Percentiles rank a stretch among this genome's conserved stretches.
Evolutionary conservation across 2,113 vertebrate species (phyloP).

Genomic region (Daphoenositta chrysoptera): DNA sequence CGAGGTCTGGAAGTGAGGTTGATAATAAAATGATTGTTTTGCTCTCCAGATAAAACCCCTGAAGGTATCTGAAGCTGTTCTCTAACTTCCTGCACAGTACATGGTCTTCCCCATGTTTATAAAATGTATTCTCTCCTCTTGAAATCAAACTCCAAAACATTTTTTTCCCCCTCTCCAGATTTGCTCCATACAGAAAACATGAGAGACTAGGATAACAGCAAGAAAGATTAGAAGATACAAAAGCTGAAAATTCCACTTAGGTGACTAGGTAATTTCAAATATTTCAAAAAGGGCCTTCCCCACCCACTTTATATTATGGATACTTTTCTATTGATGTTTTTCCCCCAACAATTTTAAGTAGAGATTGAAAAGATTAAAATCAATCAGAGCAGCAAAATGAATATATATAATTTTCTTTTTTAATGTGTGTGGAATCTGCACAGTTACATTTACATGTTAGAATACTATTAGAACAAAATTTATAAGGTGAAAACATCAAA

Average conservation of each 20-base stretch:
- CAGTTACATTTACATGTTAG: background rate
- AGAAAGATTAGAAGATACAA: background rate
- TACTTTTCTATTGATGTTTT: background rate
- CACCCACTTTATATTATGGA: background rate
- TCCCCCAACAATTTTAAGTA: background rate
- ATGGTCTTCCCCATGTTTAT: background rate
- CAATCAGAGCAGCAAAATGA: background rate
- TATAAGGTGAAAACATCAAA: background rate
- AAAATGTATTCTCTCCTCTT: background rate
- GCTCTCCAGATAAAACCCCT: background rate
- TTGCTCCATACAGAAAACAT: background rate
- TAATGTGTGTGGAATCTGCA: background rate
- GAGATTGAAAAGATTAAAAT: background rate
- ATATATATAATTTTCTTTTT: background rate
- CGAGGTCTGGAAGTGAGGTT: background rate
- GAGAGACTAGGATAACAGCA: background rate
- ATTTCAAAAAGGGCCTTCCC: background rate
- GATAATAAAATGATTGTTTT: background rate
- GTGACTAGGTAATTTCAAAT: background rate
- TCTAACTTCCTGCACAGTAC: background rate
- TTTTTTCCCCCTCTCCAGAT: background rate
- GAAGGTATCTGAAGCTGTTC: background rate
- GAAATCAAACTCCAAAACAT: background rate
- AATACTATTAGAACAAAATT: background rate
- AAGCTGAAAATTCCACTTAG: background rate